Evolutionary conservation across 2,888 invertebrate genomes (phyloP).

Genomic region (Spilarctia lutea): DNA sequence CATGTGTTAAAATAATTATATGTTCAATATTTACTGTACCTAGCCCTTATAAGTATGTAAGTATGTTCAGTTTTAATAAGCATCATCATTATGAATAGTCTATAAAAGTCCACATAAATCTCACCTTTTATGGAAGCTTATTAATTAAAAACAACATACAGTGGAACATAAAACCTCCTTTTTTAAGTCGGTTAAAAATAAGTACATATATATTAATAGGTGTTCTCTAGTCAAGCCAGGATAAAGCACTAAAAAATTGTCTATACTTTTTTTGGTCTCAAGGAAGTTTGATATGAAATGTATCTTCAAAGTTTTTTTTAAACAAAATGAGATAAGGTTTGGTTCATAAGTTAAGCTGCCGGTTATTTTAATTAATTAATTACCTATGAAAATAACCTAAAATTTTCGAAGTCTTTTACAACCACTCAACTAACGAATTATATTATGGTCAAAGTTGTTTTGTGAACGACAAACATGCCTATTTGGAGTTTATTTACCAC

Average conservation of each 20-base stretch:
- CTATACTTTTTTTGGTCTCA: background rate
- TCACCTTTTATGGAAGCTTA: no score
- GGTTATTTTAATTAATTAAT: background rate
- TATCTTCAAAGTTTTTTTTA: background rate
- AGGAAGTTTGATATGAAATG: background rate
- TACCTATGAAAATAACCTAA: conserved; percentile 1
- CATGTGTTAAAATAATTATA: conserved; percentile 27
- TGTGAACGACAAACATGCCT: background rate
- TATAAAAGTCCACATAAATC: no score
- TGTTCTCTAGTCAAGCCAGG: background rate
- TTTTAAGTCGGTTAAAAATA: no score
- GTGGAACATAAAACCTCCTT: no score
- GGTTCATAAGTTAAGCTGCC: background rate
- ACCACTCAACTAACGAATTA: background rate
- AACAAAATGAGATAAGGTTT: background rate
- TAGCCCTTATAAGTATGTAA: no score
- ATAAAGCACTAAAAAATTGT: background rate
- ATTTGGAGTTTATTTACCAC: background rate
- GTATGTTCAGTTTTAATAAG: no score
- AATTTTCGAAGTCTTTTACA: background rate
- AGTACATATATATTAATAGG: no score
- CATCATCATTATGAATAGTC: no score
- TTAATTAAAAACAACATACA: no score
- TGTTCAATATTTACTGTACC: background rate
- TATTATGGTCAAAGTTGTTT: background rate